Evolutionary conservation across 2,888 invertebrate species (phyloP), one percentile per base, ranked within the genome.

Genomic region (Epinotia demarniana): DNA sequence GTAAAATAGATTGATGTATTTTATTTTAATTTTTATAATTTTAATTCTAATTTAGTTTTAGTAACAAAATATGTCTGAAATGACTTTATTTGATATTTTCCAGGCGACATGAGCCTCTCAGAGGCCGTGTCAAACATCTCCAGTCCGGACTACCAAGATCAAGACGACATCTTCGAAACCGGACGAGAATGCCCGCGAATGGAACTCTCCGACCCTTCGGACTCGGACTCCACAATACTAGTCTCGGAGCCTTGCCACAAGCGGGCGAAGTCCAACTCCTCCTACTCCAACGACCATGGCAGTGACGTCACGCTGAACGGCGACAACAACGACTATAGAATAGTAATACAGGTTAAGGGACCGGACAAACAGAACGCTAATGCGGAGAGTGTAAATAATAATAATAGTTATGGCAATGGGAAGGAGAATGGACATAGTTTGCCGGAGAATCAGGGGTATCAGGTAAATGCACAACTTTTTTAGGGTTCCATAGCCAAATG

Each of bases 61-160:
- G n/a, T n/a, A n/a, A n/a, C n/a, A n/a, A n/a, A n/a, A n/a, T n/a
- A n/a, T n/a, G n/a, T n/a, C n/a, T n/a, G n/a, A n/a, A n/a, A n/a
- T n/a, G n/a, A n/a, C n/a, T n/a, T n/a, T n/a, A n/a, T n/a, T n/a
- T n/a, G 79, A 23, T 81, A 75, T 74, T 81, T 81, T 91, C 3
- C 95, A 94, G 96, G 96, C 79, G 97, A 97, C 89, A 96, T 96
- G 89, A 97, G 97, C 88, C 95, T 97, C 83, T 97, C 97, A 64
- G 97, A 97, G 93, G 98, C 97, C 70, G 96, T 98, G 83, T 97
- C 97, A 81, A 98, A 98, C 94, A 97, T 98, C 91, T 97, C 97
- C 81, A 97, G 97, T 94, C 98, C 98, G 58, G 98, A 98, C 91
- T 98, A 97, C 93, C 97, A 97, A 90, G 98, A 98, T 90, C 97